phyloP scores from a whole-genome alignment of 2,797 vertebrate genomes.

The Pipistrellus pygmaeus region DNA sequence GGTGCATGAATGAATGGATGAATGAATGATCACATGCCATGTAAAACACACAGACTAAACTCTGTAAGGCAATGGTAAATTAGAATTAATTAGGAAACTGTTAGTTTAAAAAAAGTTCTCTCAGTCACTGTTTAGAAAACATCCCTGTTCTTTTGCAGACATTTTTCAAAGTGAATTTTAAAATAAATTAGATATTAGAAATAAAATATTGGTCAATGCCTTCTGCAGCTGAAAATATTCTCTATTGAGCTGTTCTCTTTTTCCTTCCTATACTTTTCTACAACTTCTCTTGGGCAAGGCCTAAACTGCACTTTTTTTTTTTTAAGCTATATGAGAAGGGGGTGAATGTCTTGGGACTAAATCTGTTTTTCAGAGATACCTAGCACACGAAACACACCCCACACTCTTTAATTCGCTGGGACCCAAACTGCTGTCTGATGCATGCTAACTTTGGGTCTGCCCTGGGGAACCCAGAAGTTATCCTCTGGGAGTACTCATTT shows the following conservation, averaged over 20 bases:
- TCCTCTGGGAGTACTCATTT: background rate
- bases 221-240: background rate
- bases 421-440: background rate
- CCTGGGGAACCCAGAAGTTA: background rate
- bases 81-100: background rate
- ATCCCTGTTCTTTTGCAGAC: background rate
- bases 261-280: constrained; percentile 41
- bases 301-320: background rate
- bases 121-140: background rate
- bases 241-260: background rate
- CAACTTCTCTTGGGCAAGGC: constrained; percentile 1
- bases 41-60: background rate
- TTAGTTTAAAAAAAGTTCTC: background rate
- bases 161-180: constrained; percentile 33
- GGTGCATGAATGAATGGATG: background rate
- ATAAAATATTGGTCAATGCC: background rate
- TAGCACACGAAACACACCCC: background rate
- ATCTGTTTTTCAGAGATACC: background rate
- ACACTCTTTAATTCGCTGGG: background rate
- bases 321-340: background rate
- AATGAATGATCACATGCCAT: background rate
- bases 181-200: constrained; percentile 48
- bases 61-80: background rate
- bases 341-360: background rate
- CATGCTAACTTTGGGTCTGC: background rate